Conservation (phyloP, 2,113 vertebrate genomes). For the Rhombomys opimus region DNA sequence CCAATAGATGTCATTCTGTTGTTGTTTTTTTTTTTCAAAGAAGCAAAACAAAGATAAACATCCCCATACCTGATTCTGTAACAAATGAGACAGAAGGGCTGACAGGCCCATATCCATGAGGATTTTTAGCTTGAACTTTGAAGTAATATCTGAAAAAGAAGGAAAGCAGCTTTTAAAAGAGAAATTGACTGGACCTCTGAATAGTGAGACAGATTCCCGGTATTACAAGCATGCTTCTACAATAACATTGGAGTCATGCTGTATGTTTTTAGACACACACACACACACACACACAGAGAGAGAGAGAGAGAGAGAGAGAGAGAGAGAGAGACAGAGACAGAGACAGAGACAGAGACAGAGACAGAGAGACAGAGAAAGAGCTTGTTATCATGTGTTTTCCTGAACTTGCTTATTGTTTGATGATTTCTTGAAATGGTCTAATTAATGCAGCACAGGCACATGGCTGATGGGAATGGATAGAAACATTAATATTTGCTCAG, state of each 20-base stretch:
- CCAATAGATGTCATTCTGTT: background rate
- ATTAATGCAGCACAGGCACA: background rate
- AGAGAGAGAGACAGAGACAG: background rate
- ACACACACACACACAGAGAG: background rate
- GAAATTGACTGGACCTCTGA: background rate
- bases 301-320: too few species aligned
- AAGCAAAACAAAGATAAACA: background rate
- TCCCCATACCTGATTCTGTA: slow-evolving; percentile 95
- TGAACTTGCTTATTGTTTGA: background rate
- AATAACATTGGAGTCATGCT: background rate
- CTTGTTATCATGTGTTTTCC: background rate
- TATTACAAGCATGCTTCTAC: background rate
- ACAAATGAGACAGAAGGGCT: slow-evolving; percentile 95
- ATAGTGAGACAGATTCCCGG: background rate
- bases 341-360: background rate
- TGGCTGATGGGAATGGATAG: background rate
- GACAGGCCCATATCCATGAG: slow-evolving; percentile 95
- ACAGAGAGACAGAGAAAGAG: background rate
- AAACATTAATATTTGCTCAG: accelerated
- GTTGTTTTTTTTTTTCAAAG: slow-evolving; percentile 43
- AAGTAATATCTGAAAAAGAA: slow-evolving; percentile 95
- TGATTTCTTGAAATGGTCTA: background rate
- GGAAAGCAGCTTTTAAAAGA: slow-evolving; percentile 64
- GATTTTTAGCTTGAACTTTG: slow-evolving; percentile 97
- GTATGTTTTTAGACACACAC: background rate